phyloP scores from a whole-genome alignment of 2,888 invertebrate genomes.

The Hanleya hanleyi region DNA sequence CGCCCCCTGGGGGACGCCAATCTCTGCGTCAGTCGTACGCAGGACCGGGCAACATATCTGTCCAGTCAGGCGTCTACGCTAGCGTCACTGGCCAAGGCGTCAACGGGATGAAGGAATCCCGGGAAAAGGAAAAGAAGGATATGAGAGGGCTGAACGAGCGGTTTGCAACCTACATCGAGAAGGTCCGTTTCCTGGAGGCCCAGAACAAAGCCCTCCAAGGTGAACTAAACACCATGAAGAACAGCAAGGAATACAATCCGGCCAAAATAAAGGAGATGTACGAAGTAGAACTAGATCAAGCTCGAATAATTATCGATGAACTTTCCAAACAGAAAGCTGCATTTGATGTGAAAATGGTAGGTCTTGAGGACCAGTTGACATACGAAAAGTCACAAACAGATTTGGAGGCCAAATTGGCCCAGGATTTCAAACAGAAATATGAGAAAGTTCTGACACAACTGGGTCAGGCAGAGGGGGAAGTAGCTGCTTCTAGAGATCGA shows the following conservation, averaged over 20 bases:
- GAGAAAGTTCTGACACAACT: conserved; percentile 46
- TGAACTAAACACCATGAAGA: conserved; percentile 61
- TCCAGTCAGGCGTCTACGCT: conserved; percentile 38
- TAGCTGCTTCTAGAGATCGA: conserved; percentile 41
- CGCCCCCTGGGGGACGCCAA: background rate
- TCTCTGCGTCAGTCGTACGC: background rate
- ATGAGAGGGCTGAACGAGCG: conserved; percentile 75
- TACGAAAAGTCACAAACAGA: conserved; percentile 34
- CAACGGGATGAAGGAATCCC: conserved; percentile 70
- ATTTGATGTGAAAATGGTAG: conserved; percentile 72
- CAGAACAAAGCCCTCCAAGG: conserved; percentile 66
- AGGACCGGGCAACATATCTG: background rate
- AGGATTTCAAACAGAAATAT: conserved; percentile 42
- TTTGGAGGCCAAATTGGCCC: conserved; percentile 4
- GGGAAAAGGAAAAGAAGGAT: conserved; percentile 75
- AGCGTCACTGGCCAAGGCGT: conserved; percentile 65
- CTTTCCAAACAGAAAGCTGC: conserved; percentile 73
- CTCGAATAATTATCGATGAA: conserved; percentile 73
- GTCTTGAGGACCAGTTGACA: conserved; percentile 71
- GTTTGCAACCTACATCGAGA: conserved; percentile 76
- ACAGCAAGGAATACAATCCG: conserved; percentile 59
- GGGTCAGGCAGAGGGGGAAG: conserved; percentile 55
- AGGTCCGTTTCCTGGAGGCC: conserved; percentile 71
- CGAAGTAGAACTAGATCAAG: conserved; percentile 74
- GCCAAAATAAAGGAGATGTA: conserved; percentile 71